Evolutionary conservation across 1,140 invertebrate genomes (phyloP), one percentile per base, ranked within the genome.

Genomic region (Drosophila persimilis): DNA sequence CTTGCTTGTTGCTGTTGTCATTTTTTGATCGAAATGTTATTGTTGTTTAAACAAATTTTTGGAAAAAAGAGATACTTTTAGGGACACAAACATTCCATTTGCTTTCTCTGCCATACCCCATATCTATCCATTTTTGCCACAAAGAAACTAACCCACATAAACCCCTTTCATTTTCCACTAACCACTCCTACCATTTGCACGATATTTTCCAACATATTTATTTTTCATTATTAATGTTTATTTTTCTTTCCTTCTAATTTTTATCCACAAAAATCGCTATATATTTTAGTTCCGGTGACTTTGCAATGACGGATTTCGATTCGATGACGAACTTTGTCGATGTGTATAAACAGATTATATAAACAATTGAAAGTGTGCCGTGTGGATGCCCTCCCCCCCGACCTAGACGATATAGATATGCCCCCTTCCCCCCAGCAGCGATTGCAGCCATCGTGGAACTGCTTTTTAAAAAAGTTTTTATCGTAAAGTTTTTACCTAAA

Each of bases 281-380:
- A 11, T 24, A 43, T 46, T 80, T 84, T 77, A 90, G 89, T 84
- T 39, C 35, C 11, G 78, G 73, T 64, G 83, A 90, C 72, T 89
- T 90, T 77, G 63, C 52, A 50, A 85, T 86, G 65, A 20, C 88
- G 83, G 89, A 90, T 60, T 89, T 90, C 73, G 89, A 90, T 47
- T n/a, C n/a, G n/a, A n/a, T n/a, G n/a, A n/a, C n/a, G 51, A 81
- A 76, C 76, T 88, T 88, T 78, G 35, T 5, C 35, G 78, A 88
- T 63, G 67, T 80, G 64, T 80, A 85, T 80, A 77, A 74, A 66
- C 59, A 39, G 35, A 78, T 54, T 35, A 45, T 61, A 70, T 59
- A 77, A 66, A 64, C 64, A 54, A 61, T 67, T 57, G 53, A 78
- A 55, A 39, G 74, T 62, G 57, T 70, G 48, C 69, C 61, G 79